Evolutionary conservation across 2,888 invertebrate species (phyloP).

Genomic region (Stramonita haemastoma): DNA sequence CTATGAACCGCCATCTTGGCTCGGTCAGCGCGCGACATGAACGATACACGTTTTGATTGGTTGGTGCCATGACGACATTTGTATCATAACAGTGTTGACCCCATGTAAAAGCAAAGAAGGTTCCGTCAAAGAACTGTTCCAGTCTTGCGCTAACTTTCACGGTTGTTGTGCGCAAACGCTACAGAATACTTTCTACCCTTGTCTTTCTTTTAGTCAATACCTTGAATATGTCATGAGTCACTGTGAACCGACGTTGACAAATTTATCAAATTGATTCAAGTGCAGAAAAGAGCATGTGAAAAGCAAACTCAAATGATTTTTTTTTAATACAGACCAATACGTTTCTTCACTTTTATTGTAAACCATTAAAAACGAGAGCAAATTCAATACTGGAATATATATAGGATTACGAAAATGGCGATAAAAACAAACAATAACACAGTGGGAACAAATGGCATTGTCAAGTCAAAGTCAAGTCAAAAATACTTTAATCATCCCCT

Average conservation of each 20-base stretch:
- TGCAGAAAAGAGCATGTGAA: no score
- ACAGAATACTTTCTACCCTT: neutral
- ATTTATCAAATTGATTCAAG: neutral
- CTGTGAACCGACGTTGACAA: neutral
- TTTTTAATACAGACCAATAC: no score
- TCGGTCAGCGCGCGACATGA: conserved; percentile 21
- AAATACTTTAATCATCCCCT: no score
- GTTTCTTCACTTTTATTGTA: no score
- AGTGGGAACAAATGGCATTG: no score
- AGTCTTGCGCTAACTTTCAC: neutral
- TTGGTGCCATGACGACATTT: conserved; percentile 13
- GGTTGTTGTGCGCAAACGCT: neutral
- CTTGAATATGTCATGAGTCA: conserved; percentile 20
- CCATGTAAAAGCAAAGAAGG: neutral
- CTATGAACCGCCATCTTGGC: conserved; percentile 31
- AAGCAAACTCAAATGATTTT: no score
- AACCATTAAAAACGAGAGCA: no score
- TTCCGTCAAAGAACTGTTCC: neutral
- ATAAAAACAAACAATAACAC: no score
- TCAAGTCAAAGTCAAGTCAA: no score
- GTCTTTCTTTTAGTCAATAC: neutral
- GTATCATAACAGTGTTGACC: conserved; percentile 8
- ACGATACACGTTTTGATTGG: conserved; percentile 11
- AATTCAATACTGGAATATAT: no score
- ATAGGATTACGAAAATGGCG: no score